A percentile compares a stretch with the other conserved stretches of the same genome.
These are phyloP conservation scores for Mallotus villosus DNA, from an alignment of 2,797 vertebrate species.

Conservation along the genomic window DNA sequence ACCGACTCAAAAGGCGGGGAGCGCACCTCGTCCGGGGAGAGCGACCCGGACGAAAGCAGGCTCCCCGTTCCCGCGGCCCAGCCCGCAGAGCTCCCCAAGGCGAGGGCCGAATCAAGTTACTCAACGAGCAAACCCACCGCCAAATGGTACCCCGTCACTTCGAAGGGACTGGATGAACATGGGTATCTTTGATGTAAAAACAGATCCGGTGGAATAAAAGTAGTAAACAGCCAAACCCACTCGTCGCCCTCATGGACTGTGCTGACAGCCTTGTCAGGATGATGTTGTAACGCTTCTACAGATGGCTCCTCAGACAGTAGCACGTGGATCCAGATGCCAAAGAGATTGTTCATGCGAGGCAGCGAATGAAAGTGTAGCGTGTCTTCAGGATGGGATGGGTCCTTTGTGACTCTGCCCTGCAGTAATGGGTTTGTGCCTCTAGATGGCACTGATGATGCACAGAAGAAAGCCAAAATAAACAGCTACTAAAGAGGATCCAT, in stretches of 20 bases:
- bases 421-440: constrained; percentile 36
- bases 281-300: constrained; percentile 23
- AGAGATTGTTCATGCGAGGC: constrained; percentile 49
- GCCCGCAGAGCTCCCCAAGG: constrained; percentile 57
- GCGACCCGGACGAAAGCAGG: constrained; percentile 63
- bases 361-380: constrained; percentile 7
- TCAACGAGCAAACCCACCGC: constrained; percentile 59
- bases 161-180: constrained; percentile 76
- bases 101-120: constrained; percentile 68
- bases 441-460: constrained; percentile 59
- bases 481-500: constrained; percentile 37
- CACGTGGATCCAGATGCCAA: constrained; percentile 56
- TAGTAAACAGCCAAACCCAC: constrained; percentile 28
- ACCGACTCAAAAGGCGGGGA: constrained; percentile 68
- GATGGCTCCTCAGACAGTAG: constrained; percentile 21
- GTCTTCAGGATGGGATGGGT: constrained; percentile 19
- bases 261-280: constrained; percentile 17
- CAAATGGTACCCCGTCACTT: constrained; percentile 77
- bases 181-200: constrained; percentile 70
- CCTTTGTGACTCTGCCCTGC: constrained; percentile 16
- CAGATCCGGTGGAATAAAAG: constrained; percentile 21
- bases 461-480: constrained; percentile 19
- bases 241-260: constrained; percentile 17
- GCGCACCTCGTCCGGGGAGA: constrained; percentile 70
- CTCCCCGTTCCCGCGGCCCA: constrained; percentile 59